Evolutionary conservation across 2,113 vertebrate species (phyloP), one percentile per base, ranked within the genome.

Genomic region (Platysteira castanea): DNA sequence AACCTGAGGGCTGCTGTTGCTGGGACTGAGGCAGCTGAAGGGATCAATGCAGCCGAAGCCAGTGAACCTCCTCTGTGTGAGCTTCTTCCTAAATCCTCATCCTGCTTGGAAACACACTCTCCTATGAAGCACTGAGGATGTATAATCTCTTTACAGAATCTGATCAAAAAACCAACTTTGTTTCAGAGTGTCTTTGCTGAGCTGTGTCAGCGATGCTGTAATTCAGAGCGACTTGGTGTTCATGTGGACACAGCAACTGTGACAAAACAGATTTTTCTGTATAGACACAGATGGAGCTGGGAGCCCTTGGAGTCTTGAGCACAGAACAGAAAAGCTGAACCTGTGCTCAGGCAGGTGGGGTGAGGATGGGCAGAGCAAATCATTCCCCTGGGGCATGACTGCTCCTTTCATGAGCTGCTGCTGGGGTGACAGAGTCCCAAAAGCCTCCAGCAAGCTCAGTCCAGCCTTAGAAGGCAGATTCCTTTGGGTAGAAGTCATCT

Each of bases 271-370:
- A 42, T 71, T 83, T 24, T 31, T 13, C 47, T 71, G 67, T 22
- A 15, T 2, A 18, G 56, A 24, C 59, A 61, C 4, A 1, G 54
- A 26, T 1, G 9, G 73, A 46, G 35, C 49, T 54, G 44, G 69
- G 47, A 74, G 54, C n/a, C 8, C 1, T 27, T 3, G 2, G 46
- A 53, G 31, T 8, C 0, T 1, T 4, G 39, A 79, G 61, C 47
- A 28, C 47, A 44, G 52, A 59, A 14, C 26, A 33, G 67, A 26
- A 79, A 21, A 50, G 67, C 70, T 27, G 27, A 56, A 47, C 39
- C 49, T 39, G 31, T 8, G 5, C 54, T 52, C 27, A 10, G 54
- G 39, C 8, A 37, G 59, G 54, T 42, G 16, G 31, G 6, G 39
- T 14, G 78, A 65, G 59, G 37, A 37, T 24, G 63, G 41, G 10